Base-by-base conservation (phyloP, 2,113 vertebrate species). In the Martes martes region DNA sequence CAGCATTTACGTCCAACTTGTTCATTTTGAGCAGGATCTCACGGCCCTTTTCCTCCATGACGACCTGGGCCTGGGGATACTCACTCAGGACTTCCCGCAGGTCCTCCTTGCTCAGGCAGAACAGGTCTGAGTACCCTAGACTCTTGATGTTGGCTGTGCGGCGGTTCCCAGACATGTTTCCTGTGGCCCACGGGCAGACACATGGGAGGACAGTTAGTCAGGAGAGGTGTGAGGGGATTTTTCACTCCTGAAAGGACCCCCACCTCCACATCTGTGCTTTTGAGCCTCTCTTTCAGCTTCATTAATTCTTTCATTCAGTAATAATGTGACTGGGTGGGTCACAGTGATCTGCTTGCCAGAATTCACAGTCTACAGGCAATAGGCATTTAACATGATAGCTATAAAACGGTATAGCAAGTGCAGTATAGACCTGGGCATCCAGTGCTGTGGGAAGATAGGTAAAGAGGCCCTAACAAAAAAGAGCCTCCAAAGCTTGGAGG, bases 81-180 rank as follows among this genome's bases (percentile, higher is more conserved):
- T 99, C 99, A 0, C 98, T 98, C 73, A 99, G 98, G 57, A 99
- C 99, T 31, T 99, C 99, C 0, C 88, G 98, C 95, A 99, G 98
- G 98, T 99, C 99, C 96, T 99, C 99, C 98, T 99, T 99, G 93
- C 99, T 99, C 76, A 99, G 98, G 97, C 99, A 99, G 98, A 99
- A 99, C 2, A 99, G 99, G 98, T 99, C 99, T 0, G 99, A 99
- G 97, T 99, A 99, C 9, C 99, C 99, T 0, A 99, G 99, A 98
- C 99, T 99, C 78, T 99, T 98, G 98, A 99, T 99, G 97, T 99
- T 99, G 89, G 99, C 99, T 0, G 99, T 99, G 87, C 99, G 99
- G 4, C 99, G 99, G 97, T 99, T 99, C 67, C 99, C 99, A 0
- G 99, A 99, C 90, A 96, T 99, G 98, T 99, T 99, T 33, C 99